These are phyloP conservation scores for Tiliacea aurago DNA, from an alignment of 2,888 invertebrate species.

Conservation along the genomic window DNA sequence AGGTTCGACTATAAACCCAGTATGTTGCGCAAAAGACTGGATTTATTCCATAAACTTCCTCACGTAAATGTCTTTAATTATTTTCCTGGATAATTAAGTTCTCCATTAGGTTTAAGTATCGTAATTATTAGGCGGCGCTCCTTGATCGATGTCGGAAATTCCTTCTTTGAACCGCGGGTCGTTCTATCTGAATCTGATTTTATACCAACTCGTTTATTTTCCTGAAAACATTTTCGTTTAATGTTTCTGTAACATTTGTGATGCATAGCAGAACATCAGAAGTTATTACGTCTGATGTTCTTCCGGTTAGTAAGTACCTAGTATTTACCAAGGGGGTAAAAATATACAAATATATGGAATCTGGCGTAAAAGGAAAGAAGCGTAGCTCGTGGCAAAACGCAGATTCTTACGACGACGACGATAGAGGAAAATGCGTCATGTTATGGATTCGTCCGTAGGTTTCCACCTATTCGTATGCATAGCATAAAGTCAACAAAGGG, in stretches of 20 bases:
- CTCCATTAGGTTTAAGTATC: conserved; percentile 48
- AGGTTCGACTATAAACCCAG: conserved; percentile 37
- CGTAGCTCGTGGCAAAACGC: conserved; percentile 2
- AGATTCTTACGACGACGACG: conserved; percentile 8
- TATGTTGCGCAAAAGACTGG: conserved; percentile 24
- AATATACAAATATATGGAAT: background rate
- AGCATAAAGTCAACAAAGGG: conserved; percentile 46
- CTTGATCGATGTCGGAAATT: conserved; percentile 40
- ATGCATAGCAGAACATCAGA: background rate
- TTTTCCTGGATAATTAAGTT: conserved; percentile 56
- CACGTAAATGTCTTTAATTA: conserved; percentile 48
- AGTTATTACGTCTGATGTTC: background rate
- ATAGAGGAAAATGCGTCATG: conserved; percentile 29
- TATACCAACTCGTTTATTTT: background rate
- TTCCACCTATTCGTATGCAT: conserved; percentile 18
- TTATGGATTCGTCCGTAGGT: conserved; percentile 3
- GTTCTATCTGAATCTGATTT: background rate
- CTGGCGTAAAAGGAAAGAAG: conserved; percentile 13
- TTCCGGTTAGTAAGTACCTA: background rate
- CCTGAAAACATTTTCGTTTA: background rate
- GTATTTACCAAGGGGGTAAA: conserved; percentile 3
- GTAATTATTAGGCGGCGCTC: conserved; percentile 45
- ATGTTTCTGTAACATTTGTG: conserved; percentile 2
- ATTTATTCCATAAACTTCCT: conserved; percentile 43
- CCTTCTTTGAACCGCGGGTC: conserved; percentile 4